phyloP scores from a whole-genome alignment of 2,113 vertebrate genomes.

The Bubalus kerabau region DNA sequence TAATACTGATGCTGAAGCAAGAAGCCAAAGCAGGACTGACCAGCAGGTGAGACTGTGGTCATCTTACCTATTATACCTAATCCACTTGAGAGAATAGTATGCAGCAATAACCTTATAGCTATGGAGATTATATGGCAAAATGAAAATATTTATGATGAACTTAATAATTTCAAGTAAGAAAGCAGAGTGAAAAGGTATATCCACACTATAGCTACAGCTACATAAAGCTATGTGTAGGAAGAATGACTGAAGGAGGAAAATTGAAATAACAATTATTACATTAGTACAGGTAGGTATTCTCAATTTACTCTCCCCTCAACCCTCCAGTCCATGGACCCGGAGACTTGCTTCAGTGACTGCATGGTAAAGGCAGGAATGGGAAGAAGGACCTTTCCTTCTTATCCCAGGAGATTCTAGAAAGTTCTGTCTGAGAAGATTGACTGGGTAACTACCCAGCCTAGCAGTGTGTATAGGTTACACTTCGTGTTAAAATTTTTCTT shows the following conservation, averaged over 20 bases:
- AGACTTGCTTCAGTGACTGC: neutral
- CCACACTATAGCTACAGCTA: neutral
- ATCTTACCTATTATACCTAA: neutral
- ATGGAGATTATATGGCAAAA: neutral
- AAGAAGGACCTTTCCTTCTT: neutral
- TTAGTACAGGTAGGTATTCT: neutral
- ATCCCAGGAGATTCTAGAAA: neutral
- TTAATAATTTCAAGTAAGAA: neutral
- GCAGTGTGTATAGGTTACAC: neutral
- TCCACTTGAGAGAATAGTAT: neutral
- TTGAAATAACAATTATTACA: neutral
- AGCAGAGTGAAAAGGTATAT: neutral
- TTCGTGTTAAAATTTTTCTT: neutral
- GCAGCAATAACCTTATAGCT: neutral
- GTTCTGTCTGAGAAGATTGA: neutral
- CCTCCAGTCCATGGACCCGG: neutral
- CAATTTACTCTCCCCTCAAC: neutral
- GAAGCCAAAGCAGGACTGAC: neutral
- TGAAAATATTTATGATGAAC: neutral
- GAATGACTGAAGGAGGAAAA: neutral
- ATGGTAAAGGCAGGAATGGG: neutral
- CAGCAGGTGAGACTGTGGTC: accelerated
- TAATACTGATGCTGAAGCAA: neutral
- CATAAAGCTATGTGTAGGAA: neutral
- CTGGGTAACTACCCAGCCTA: neutral